A percentile compares a stretch with the other conserved stretches of the same genome.
Evolutionary conservation across 1,140 invertebrate genomes (phyloP).

Genomic region (Paramacrobiotus metropolitanus): DNA sequence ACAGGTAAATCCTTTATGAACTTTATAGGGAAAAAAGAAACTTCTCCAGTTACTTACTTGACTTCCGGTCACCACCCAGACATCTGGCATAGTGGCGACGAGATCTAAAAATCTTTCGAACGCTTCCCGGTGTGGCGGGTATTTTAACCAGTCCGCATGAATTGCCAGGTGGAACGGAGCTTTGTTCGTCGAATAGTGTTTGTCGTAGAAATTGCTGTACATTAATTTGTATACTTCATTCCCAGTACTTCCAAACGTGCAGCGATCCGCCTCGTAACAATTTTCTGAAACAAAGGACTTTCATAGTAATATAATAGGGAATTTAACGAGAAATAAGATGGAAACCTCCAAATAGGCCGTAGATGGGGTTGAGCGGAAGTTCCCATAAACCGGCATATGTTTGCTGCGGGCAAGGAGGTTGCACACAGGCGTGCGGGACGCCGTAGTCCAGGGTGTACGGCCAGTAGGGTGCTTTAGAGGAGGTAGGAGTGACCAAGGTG

Average conservation of each 20-base stretch:
- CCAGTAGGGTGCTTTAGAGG: constrained; percentile 16
- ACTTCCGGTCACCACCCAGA: constrained; percentile 44
- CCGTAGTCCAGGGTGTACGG: constrained; percentile 19
- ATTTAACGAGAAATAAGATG: no score
- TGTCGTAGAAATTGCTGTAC: constrained; percentile 39
- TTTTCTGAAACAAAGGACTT: no score
- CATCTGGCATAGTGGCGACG: constrained; percentile 32
- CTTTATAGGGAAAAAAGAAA: no score
- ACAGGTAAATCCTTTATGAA: no score
- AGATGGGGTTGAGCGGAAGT: background rate
- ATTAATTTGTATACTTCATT: constrained; percentile 47
- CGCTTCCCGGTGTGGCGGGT: background rate
- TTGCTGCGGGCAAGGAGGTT: constrained; percentile 17
- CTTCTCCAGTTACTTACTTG: background rate
- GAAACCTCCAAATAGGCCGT: background rate
- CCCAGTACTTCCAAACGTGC: background rate
- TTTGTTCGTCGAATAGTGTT: background rate
- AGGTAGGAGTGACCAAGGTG: constrained; percentile 16
- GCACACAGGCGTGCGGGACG: constrained; percentile 68
- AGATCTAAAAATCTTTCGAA: constrained; percentile 9
- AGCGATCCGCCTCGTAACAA: constrained; percentile 1
- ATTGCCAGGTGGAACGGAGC: background rate
- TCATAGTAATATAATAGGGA: no score
- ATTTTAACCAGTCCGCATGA: constrained; percentile 1
- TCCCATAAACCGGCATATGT: background rate